Conservation (phyloP, 1,140 invertebrate species). For the Portunus trituberculatus region DNA sequence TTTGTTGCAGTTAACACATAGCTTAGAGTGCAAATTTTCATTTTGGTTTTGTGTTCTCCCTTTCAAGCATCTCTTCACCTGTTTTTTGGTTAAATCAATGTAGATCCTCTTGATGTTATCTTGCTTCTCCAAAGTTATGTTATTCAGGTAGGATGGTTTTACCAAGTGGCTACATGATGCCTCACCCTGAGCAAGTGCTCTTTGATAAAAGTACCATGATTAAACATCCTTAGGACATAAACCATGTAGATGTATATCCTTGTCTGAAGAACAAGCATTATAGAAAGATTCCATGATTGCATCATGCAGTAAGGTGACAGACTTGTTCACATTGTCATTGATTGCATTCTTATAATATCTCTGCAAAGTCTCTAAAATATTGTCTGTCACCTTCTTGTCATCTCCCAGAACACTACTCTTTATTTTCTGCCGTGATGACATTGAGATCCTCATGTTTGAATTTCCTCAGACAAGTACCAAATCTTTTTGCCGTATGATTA, state of each 20-base stretch:
- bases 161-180: background rate
- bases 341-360: background rate
- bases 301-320: background rate
- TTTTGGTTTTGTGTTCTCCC: background rate
- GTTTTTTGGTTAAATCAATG: background rate
- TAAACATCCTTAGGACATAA: no score
- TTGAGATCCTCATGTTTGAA: background rate
- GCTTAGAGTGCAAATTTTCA: conserved; percentile 25
- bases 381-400: conserved; percentile 17
- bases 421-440: conserved; percentile 10
- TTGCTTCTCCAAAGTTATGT: background rate
- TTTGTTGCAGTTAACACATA: background rate
- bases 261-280: background rate
- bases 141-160: background rate
- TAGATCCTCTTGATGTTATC: background rate
- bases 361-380: background rate
- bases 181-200: no score
- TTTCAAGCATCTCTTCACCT: background rate
- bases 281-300: conserved; percentile 30
- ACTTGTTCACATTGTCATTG: conserved; percentile 18
- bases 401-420: background rate
- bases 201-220: no score
- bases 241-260: background rate
- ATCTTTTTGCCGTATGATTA: conserved; percentile 13
- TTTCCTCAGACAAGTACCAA: conserved; percentile 8